Base-by-base conservation (phyloP, 35 echinoderm and acorn worm species). In the Stichopus chloronotus region DNA sequence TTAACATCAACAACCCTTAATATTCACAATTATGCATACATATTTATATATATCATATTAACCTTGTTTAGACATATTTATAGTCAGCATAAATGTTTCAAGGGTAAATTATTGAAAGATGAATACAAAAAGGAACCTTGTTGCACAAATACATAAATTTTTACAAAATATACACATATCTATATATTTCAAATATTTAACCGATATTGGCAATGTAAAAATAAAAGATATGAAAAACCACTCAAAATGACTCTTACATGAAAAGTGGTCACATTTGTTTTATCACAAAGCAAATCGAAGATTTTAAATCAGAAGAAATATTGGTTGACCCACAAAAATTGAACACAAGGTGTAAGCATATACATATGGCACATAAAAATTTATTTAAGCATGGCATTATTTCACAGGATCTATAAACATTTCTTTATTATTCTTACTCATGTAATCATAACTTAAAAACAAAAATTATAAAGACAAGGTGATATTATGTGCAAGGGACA, bases 91-190 rank as follows among this genome's bases (percentile, higher is more conserved):
- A 74, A 74, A n/a, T 74, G 69, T 74, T 74, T 74, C 69, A 74
- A 74, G 69, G 69, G 69, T 74, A 22, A 74, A 74, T 14, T 65
- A 14, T 74, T 14, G 69, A 74, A 74, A 74, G 69, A 7, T 74
- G 69, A 74, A 58, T 58, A 85, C 56, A 58, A 85, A 85, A 58
- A 85, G 21, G 52, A 78, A 78, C 23, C 82, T 85, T 85, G 82
- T 85, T 85, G 82, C 82, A 85, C 82, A 58, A 56, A 22, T 58
- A 85, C 82, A 85, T 85, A 58, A 59, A 53, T 58, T 58, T 74
- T 74, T 85, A 85, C 82, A 85, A 85, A 85, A 85, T 85, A 85
- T 85, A 85, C 82, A 85, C 82, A 85, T 85, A 85, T 85, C 82
- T 85, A 85, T 58, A 85, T 85, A 58, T 59, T 85, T 85, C 82